A percentile compares a stretch with the other conserved stretches of the same genome.
phyloP scores from a whole-genome alignment of 2,797 vertebrate genomes.

The Nannoperca obscura region DNA sequence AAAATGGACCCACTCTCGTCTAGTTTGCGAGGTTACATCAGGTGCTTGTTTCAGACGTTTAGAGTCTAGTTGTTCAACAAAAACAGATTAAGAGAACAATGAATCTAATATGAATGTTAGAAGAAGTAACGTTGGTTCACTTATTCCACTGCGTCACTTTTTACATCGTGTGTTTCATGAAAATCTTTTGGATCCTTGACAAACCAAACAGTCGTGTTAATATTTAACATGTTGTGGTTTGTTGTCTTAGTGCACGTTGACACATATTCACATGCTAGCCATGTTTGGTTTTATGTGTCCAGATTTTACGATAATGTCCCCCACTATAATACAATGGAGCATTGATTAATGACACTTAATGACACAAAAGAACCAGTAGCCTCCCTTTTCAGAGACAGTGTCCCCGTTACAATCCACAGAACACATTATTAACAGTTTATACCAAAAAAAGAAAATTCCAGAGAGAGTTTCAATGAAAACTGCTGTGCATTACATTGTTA shows the following conservation, averaged over 20 bases:
- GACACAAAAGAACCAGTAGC: neutral
- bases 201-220: neutral
- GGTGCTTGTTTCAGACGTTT: neutral
- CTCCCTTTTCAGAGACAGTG: no score
- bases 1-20: conserved; percentile 10
- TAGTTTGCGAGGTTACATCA: neutral
- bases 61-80: neutral
- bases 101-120: neutral
- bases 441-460: no score
- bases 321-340: neutral
- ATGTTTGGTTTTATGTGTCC: neutral
- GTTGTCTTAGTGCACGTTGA: neutral
- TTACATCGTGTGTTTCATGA: neutral
- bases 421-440: no score
- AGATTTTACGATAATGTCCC: neutral
- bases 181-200: neutral
- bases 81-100: neutral
- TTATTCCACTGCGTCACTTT: neutral
- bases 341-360: neutral
- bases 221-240: neutral
- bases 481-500: no score
- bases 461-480: no score
- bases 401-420: no score
- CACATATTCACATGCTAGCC: neutral
- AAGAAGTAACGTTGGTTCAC: neutral